Evolutionary conservation across 64 coral and sea anemone genomes (phyloP).

Genomic region (Hydrozoanthus tunicans): DNA sequence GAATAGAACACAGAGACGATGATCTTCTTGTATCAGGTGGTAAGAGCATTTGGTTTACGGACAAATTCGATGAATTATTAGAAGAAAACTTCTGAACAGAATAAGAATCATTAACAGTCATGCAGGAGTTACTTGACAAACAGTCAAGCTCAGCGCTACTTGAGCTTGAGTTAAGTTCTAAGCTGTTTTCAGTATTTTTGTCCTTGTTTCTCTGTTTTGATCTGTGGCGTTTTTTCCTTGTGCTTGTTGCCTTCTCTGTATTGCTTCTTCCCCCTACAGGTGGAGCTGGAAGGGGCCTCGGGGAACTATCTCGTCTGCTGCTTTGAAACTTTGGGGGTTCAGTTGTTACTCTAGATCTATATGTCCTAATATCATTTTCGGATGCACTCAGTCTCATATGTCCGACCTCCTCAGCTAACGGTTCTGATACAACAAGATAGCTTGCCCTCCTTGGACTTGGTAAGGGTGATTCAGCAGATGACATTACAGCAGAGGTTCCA

Average conservation of each 20-base stretch:
- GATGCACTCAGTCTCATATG: slow-evolving; percentile 69
- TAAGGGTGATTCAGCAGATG: slow-evolving; percentile 1
- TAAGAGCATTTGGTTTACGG: neutral
- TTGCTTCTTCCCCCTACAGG: slow-evolving; percentile 14
- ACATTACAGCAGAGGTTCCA: slow-evolving; percentile 71
- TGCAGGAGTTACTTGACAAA: neutral
- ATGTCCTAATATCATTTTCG: slow-evolving; percentile 60
- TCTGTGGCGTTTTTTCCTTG: slow-evolving; percentile 37
- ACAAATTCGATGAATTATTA: neutral
- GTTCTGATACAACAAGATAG: slow-evolving; percentile 5
- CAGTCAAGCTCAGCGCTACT: slow-evolving; percentile 81
- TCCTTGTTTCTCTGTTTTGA: slow-evolving; percentile 40
- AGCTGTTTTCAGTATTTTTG: slow-evolving; percentile 26
- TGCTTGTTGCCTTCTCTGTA: neutral
- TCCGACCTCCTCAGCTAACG: slow-evolving; percentile 42
- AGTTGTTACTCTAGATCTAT: neutral
- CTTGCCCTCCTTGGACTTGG: slow-evolving; percentile 28
- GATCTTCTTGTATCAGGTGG: neutral
- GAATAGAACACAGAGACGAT: neutral
- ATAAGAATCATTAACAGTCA: neutral
- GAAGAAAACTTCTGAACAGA: neutral
- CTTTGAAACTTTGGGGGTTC: slow-evolving; percentile 27
- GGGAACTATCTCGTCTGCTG: neutral
- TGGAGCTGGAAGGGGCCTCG: slow-evolving; percentile 70
- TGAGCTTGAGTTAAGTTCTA: slow-evolving; percentile 77